Evolutionary conservation across 2,888 invertebrate genomes (phyloP), one percentile per base, ranked within the genome.

Genomic region (Macrosiphum euphorbiae): DNA sequence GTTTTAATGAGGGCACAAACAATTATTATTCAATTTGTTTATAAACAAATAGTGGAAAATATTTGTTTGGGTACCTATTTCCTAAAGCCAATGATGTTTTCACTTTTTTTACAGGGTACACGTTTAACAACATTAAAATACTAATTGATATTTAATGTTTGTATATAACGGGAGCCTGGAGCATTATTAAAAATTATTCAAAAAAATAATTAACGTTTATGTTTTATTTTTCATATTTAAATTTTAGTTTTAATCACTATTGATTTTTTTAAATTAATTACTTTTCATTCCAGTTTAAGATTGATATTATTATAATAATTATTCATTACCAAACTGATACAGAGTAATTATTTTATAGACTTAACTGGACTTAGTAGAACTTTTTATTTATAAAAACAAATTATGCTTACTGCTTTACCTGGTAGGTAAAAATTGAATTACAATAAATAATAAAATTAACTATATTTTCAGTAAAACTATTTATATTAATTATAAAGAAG

Each of bases 91-190:
- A 88, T 52, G 88, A 55, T 55, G 88, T 55, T 88, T 52, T 35
- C 24, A 50, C 24, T 35, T 55, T 50, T 52, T 52, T 61, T 67
- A 20, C n/a, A 67, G n/a, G 35, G 0, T 35, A 35, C 67, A 67
- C 24, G 55, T 52, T 88, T 55, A 26, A 35, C 35, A 88, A 88
- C 35, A 88, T 55, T 88, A 41, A 55, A 88, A 55, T 16, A 41
- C 55, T 55, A 88, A 88, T 88, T 55, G 35, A 88, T 88, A 88
- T 88, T 88, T 88, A 55, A 88, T 55, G 88, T 88, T 88, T 41
- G 11, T 26, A 41, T 16, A n/a, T 16, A 67, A 67, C 67, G n/a
- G 35, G 7, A 20, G n/a, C 16, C 67, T 16, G n/a, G 35, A n/a
- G 16, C 7, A 67, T 35, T 67, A 35, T 67, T 35, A 35, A 67